Conservation (phyloP, 2,797 vertebrate species). For the Rhinella marina region DNA sequence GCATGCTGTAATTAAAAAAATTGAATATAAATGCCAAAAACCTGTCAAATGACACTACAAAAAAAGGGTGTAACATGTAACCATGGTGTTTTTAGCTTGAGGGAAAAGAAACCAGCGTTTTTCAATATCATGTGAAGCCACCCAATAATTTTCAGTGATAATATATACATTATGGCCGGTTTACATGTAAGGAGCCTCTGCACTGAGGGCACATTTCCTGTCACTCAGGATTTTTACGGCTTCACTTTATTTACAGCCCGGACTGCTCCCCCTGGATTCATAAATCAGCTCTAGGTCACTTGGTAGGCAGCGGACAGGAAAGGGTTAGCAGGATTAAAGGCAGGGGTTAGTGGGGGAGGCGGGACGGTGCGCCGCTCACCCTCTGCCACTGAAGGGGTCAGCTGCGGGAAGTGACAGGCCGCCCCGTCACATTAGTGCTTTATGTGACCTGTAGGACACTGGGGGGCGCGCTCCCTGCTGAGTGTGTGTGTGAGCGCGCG, state of each 20-base stretch:
- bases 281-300: background rate
- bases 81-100: too few species aligned
- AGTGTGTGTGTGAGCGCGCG: background rate
- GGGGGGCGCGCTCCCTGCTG: constrained; percentile 13
- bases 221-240: too few species aligned
- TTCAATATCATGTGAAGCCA: too few species aligned
- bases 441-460: constrained; percentile 33
- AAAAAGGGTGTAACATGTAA: too few species aligned
- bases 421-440: constrained; percentile 35
- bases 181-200: too few species aligned
- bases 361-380: constrained; percentile 11
- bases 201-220: too few species aligned
- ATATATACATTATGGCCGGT: too few species aligned
- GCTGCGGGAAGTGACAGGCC: constrained; percentile 41
- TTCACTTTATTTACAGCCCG: background rate
- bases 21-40: too few species aligned
- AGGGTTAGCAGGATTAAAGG: constrained; percentile 26
- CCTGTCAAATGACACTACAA: too few species aligned
- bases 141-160: too few species aligned
- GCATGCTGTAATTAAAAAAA: too few species aligned
- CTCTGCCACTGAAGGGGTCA: constrained; percentile 48
- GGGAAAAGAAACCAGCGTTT: too few species aligned
- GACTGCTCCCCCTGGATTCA: background rate
- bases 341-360: constrained; percentile 40
- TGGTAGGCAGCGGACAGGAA: background rate